Conservation (phyloP, 2,888 invertebrate genomes). For the Caenorhabditis auriculariae region DNA sequence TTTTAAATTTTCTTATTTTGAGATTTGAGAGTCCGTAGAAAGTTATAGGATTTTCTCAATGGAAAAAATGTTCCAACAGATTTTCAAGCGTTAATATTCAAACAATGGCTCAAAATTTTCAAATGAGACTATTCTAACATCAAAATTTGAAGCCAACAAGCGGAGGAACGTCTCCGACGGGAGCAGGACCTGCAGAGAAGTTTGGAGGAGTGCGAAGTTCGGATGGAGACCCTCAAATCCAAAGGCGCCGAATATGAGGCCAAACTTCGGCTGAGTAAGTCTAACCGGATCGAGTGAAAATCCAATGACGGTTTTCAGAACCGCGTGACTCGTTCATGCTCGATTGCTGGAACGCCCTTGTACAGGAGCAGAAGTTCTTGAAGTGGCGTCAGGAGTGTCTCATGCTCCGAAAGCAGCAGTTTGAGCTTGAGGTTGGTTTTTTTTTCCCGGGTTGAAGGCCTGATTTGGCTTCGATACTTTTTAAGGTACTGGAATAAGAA, state of each 20-base stretch:
- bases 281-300: background rate
- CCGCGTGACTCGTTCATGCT: conserved; percentile 6
- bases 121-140: background rate
- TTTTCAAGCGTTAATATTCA: no score
- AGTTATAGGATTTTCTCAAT: no score
- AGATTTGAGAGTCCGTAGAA: no score
- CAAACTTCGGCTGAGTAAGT: conserved; percentile 5
- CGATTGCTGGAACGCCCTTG: conserved; percentile 15
- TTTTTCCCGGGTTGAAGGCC: background rate
- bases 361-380: conserved; percentile 6
- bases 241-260: conserved; percentile 14
- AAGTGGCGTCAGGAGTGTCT: background rate
- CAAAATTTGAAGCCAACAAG: conserved; percentile 7
- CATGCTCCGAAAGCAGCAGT: background rate
- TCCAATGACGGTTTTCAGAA: background rate
- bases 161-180: conserved; percentile 4
- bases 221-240: conserved; percentile 20
- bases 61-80: no score
- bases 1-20: no score
- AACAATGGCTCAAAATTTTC: no score
- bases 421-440: background rate
- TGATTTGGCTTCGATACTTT: no score
- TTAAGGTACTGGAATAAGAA: no score
- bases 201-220: conserved; percentile 39
- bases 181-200: conserved; percentile 18